Base-by-base conservation (phyloP, 1,140 invertebrate species). In the Drosophila rhopaloa region DNA sequence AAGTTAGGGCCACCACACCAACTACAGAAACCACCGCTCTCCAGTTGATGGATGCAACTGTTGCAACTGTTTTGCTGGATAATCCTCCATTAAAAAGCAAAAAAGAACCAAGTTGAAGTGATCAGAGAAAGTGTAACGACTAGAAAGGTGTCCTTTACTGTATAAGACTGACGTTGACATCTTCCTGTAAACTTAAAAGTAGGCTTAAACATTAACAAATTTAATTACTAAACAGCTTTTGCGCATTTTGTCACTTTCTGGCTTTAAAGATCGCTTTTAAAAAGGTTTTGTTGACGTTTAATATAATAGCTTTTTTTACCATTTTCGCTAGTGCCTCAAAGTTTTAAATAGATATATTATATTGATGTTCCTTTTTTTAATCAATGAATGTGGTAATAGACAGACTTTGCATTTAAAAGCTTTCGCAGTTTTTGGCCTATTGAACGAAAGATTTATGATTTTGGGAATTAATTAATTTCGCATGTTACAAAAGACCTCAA, bases 21-120 rank as follows among this genome's bases (percentile, higher is more conserved):
- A 60, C 24, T 14, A 5, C 47, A 37, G 65, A 35, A 32, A 51
- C 37, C 63, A 32, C 27, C 65, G 81, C 78, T 44, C 70, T 53
- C 81, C 77, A 86, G 82, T 86, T 86, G 82, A 85, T 88, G 82
- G 82, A 85, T 86, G 83, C 74, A 82, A 76, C 68, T 71, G 81
- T 84, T 80, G 61, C 65, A 72, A 73, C 61, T 72, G 67, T 66
- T 79, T 57, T 44, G 62, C 59, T 72, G 79, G 76, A 86, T 86
- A 86, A 86, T 86, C 83, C 83, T 82, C 79, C 83, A 88, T 88
- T 86, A 83, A 88, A 82, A 63, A 44, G 8, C 29, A 32, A 32
- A 32, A 81, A 43, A 67, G 51, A 51, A 59, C 5, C 11, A 51
- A 43, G 44, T 37, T 55, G 27, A 43, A 32, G 35, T 32, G 11